Percentiles rank a stretch among this genome's conserved stretches.
Evolutionary conservation across 2,888 invertebrate species (phyloP).

Genomic region (Pheosia gnoma): DNA sequence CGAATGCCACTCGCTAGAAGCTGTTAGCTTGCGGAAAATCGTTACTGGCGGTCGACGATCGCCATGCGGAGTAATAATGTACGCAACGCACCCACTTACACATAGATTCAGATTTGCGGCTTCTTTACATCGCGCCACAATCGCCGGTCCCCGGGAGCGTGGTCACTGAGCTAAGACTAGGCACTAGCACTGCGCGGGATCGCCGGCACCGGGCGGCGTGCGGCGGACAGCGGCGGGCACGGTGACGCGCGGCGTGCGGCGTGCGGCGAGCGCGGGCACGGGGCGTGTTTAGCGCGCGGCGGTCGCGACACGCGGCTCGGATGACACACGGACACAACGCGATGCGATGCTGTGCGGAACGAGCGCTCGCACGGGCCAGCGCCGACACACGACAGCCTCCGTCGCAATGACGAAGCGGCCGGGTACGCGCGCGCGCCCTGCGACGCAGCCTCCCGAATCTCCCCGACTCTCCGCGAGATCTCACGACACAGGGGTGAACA

Average conservation of each 20-base stretch:
- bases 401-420: constrained; percentile 83
- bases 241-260: constrained; percentile 27
- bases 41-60: constrained; percentile 61
- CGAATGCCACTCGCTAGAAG: constrained; percentile 55
- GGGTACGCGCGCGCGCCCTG: constrained; percentile 82
- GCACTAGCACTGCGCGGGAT: constrained; percentile 35
- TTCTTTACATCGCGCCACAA: constrained; percentile 85
- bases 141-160: constrained; percentile 87
- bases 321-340: constrained; percentile 55
- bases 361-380: constrained; percentile 78
- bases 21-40: constrained; percentile 64
- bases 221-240: constrained; percentile 13
- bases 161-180: constrained; percentile 84
- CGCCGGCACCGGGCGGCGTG: constrained; percentile 18
- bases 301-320: constrained; percentile 46
- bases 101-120: constrained; percentile 77
- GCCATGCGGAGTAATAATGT: constrained; percentile 63
- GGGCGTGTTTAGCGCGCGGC: constrained; percentile 49
- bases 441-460: constrained; percentile 75
- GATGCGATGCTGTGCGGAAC: constrained; percentile 57
- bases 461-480: constrained; percentile 68
- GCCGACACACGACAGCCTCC: constrained; percentile 82
- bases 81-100: constrained; percentile 79
- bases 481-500: constrained; percentile 78
- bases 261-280: constrained; percentile 34